Percentiles rank a stretch among this genome's conserved stretches.
Evolutionary conservation across 2,888 invertebrate species (phyloP).

Genomic region (Scelioninae gen. 1): DNA sequence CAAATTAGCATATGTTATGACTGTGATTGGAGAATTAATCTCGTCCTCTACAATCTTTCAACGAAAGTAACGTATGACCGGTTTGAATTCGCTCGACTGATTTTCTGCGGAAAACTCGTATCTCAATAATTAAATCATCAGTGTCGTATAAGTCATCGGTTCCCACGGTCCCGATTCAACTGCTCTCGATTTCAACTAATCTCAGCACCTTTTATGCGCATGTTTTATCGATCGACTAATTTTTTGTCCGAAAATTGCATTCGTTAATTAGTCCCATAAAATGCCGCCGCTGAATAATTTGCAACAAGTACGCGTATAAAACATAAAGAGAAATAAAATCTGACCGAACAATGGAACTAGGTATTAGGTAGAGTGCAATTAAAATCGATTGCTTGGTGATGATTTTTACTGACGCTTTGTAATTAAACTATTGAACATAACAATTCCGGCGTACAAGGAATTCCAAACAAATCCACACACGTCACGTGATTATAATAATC

Average conservation of each 20-base stretch:
- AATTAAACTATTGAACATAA: conserved; percentile 25
- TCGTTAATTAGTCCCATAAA: background rate
- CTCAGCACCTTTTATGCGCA: background rate
- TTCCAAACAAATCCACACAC: conserved; percentile 34
- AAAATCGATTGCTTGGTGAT: no score
- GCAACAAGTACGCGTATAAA: no score
- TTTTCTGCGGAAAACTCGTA: conserved; percentile 60
- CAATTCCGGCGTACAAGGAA: conserved; percentile 21
- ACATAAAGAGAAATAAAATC: no score
- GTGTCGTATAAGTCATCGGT: conserved; percentile 72
- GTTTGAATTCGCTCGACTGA: conserved; percentile 52
- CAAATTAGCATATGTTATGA: no score
- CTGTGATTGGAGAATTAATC: background rate
- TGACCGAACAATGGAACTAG: no score
- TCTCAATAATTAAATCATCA: conserved; percentile 47
- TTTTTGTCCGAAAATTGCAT: background rate
- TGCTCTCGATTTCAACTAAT: conserved; percentile 50
- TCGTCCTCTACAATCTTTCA: conserved; percentile 16
- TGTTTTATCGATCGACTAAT: background rate
- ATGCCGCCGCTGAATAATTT: no score
- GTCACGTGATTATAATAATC: conserved; percentile 57
- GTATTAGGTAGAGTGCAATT: no score
- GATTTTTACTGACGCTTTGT: no score
- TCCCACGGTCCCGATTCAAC: conserved; percentile 77
- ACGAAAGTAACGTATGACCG: conserved; percentile 53